Percentiles rank a stretch among this genome's conserved stretches.
phyloP scores from a whole-genome alignment of 1,140 invertebrate genomes.

The Pseudomyrmex concolor region DNA sequence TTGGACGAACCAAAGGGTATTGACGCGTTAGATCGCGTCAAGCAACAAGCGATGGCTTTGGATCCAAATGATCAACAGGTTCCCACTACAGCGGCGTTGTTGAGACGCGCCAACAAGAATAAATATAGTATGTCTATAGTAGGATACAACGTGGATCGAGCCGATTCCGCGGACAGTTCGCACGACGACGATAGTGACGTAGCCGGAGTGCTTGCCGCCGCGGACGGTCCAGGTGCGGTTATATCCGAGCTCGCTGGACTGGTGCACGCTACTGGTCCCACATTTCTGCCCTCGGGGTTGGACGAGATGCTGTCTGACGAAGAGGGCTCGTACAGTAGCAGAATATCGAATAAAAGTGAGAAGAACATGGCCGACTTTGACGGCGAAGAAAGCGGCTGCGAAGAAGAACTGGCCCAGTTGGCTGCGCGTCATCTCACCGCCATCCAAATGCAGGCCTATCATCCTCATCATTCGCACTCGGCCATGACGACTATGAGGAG shows the following conservation, averaged over 20 bases:
- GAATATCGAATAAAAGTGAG: conserved; percentile 96
- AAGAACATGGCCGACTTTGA: conserved; percentile 98
- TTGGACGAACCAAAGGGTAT: conserved; percentile 69
- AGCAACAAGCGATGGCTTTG: conserved; percentile 78
- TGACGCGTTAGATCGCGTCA: conserved; percentile 80
- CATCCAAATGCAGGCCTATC: conserved; percentile 84
- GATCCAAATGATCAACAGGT: conserved; percentile 79
- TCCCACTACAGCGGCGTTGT: conserved; percentile 71
- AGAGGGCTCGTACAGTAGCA: conserved; percentile 93
- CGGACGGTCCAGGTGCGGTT: conserved; percentile 81
- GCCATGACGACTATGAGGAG: conserved; percentile 76
- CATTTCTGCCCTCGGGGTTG: conserved; percentile 80
- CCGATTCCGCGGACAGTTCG: conserved; percentile 81
- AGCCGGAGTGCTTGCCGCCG: conserved; percentile 77
- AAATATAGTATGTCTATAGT: conserved; percentile 77
- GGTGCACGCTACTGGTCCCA: conserved; percentile 80
- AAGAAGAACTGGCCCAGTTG: conserved; percentile 94
- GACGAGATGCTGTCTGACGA: conserved; percentile 90
- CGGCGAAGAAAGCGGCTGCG: conserved; percentile 94
- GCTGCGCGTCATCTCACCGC: conserved; percentile 86
- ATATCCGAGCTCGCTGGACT: conserved; percentile 85
- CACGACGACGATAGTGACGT: conserved; percentile 83
- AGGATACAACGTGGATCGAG: conserved; percentile 71
- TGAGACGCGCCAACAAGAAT: conserved; percentile 74
- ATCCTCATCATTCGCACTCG: conserved; percentile 80